Base-by-base conservation (phyloP, 37 sponge, comb jelly and placozoan species). In the Agelas oroides region DNA sequence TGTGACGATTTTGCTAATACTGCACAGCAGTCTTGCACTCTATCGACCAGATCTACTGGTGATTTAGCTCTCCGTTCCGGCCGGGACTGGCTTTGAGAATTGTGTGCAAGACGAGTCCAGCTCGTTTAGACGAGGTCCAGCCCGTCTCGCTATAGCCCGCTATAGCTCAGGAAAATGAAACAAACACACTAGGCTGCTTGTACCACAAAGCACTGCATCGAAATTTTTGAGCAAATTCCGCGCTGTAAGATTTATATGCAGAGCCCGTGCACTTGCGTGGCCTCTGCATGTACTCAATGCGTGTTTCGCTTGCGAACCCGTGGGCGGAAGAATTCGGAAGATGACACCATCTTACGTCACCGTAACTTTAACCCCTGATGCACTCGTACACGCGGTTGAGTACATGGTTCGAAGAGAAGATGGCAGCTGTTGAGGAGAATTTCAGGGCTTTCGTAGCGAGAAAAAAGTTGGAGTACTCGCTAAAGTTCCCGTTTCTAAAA, bases 91-190 rank as follows among this genome's bases (percentile, higher is more conserved):
- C n/a, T n/a, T 46, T 46, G 46, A 46, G 46, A 46, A 12, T 46
- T 46, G 46, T 46, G 46, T 25, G 40, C 71, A 67, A 82, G 87
- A 86, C 93, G 89, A 88, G 93, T 85, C 89, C 93, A 88, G 89
- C 89, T 92, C 89, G 89, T 92, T 41, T 24, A 73, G 93, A 88
- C 93, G 81, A 92, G 92, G 71, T 79, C 92, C 92, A 64, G 92
- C 92, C 89, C 86, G 92, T 92, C 92, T 90, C 80, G 91, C 91
- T 81, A 91, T 82, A 89, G 90, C 90, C 90, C 70, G 90, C 90
- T 89, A 89, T 89, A 89, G 90, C 90, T 70, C 31, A 21, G 59
- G 60, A 70, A 73, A 53, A 40, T 71, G 53, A 77, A 23, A 78
- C 31, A 19, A 65, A 40, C 65, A 65, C 60, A 24, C 65, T 75